A percentile compares a stretch with the other conserved stretches of the same genome.
phyloP scores from a whole-genome alignment of 2,888 invertebrate species.

The Furcula furcula region DNA sequence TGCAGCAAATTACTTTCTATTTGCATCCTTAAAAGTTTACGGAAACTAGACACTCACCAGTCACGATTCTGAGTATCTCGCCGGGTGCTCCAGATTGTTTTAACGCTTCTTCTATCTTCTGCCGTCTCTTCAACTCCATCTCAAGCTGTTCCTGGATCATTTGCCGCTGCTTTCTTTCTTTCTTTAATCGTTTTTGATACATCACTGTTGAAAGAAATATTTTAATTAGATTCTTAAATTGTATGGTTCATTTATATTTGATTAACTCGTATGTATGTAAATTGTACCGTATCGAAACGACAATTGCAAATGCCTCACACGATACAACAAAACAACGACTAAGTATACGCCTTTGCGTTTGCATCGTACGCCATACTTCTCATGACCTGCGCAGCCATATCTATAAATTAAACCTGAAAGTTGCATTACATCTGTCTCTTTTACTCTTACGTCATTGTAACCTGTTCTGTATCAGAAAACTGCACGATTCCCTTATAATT shows the following conservation, averaged over 20 bases:
- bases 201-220: constrained; percentile 82
- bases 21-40: neutral
- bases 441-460: constrained; percentile 41
- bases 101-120: constrained; percentile 90
- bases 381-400: constrained; percentile 31
- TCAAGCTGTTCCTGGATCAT: constrained; percentile 93
- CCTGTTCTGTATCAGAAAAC: constrained; percentile 42
- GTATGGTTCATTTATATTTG: constrained; percentile 36
- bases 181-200: constrained; percentile 94
- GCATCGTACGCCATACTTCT: constrained; percentile 54
- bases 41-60: constrained; percentile 79
- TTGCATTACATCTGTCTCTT: constrained; percentile 48
- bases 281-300: constrained; percentile 59
- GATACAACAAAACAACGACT: constrained; percentile 53
- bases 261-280: constrained; percentile 34
- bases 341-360: constrained; percentile 57
- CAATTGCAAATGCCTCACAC: constrained; percentile 60
- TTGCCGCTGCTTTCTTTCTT: constrained; percentile 91
- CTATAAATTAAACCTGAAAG: constrained; percentile 44
- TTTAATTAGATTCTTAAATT: neutral
- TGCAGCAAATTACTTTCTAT: no score
- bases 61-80: constrained; percentile 90
- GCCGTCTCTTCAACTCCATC: constrained; percentile 88
- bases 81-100: constrained; percentile 88
- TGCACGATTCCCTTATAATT: constrained; percentile 40